Conservation (phyloP, 2,888 invertebrate species). For the Acronicta leporina region DNA sequence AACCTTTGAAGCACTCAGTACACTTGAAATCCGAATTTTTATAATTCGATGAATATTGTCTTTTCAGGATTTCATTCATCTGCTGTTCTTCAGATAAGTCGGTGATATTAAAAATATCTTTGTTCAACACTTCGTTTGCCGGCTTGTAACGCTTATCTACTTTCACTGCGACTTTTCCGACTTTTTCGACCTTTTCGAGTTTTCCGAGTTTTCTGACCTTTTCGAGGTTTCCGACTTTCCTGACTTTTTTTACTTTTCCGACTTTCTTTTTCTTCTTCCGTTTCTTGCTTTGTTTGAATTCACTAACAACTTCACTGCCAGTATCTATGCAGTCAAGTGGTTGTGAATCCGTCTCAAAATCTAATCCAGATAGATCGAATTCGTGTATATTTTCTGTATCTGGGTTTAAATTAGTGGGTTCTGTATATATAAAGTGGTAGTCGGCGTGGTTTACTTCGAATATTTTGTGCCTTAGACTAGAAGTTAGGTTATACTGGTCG, state of each 20-base stretch:
- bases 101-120: conserved; percentile 12
- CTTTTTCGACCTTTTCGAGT: neutral
- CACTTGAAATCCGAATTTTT: conserved; percentile 33
- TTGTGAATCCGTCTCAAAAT: conserved; percentile 4
- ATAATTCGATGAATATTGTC: conserved; percentile 14
- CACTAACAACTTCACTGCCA: neutral
- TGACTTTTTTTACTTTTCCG: neutral
- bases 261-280: neutral
- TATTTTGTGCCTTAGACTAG: neutral
- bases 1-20: conserved; percentile 35
- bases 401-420: neutral
- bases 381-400: neutral
- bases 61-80: conserved; percentile 27
- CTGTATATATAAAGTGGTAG: conserved; percentile 10
- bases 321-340: neutral
- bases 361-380: neutral
- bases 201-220: neutral
- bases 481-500: neutral
- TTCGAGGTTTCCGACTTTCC: too few relatives aligned
- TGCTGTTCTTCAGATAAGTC: conserved; percentile 32
- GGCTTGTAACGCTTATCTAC: conserved; percentile 18
- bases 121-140: conserved; percentile 12
- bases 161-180: neutral
- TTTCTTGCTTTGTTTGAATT: neutral
- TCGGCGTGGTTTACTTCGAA: neutral